A percentile compares a stretch with the other conserved stretches of the same genome.
These are phyloP conservation scores for Cochlearius cochlearius DNA, from an alignment of 2,113 vertebrate species.

Conservation along the genomic window DNA sequence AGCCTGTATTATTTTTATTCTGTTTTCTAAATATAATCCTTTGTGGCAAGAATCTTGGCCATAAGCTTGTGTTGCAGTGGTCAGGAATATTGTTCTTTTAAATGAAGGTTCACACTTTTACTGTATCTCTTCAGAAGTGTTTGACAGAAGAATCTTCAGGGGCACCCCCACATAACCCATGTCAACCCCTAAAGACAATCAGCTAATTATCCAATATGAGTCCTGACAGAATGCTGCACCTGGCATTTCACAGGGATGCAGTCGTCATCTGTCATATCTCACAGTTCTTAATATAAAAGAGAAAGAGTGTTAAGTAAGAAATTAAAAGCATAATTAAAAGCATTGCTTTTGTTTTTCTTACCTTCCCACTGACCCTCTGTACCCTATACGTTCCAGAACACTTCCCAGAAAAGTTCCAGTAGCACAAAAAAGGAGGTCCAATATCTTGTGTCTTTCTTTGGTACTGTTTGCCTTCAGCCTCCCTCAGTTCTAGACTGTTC, in stretches of 20 bases:
- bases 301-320: not conserved
- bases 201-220: not conserved
- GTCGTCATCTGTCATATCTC: not conserved
- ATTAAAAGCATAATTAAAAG: not conserved
- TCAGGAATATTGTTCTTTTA: not conserved
- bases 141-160: not conserved
- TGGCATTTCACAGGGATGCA: not conserved
- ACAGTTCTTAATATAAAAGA: not conserved
- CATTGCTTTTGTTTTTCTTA: not conserved
- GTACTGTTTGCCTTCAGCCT: not conserved
- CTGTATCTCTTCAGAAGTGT: not conserved
- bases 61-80: not conserved
- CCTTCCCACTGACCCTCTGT: not conserved
- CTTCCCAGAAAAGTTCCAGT: not conserved
- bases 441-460: not conserved
- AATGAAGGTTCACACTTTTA: not conserved
- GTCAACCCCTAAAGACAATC: not conserved
- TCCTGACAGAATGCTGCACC: not conserved
- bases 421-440: fast-evolving
- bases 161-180: fast-evolving
- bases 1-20: not conserved
- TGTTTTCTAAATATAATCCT: not conserved
- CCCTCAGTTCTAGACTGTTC: not conserved
- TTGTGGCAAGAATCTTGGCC: not conserved
- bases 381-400: not conserved